Percentiles rank a stretch among this genome's conserved stretches.
These are phyloP conservation scores for Timema podura DNA, from an alignment of 2,888 invertebrate species.

Conservation along the genomic window DNA sequence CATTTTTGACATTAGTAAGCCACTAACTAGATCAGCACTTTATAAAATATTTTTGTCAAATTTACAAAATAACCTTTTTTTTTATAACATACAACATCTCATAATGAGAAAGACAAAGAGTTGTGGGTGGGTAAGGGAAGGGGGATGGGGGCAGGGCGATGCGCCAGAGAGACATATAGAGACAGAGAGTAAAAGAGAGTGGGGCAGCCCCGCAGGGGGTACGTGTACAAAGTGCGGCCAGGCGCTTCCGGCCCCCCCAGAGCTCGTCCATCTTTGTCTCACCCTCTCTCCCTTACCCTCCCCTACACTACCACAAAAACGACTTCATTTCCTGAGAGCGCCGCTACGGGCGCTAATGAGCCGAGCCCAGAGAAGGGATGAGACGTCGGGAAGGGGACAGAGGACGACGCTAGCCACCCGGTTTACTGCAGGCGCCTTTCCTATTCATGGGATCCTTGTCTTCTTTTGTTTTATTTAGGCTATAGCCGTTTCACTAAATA, in stretches of 20 bases:
- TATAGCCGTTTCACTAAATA: no score
- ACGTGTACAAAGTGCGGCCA: no score
- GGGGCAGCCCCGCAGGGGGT: no score
- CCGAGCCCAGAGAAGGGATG: slow-evolving; percentile 6
- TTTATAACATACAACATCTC: no score
- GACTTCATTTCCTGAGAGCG: slow-evolving; percentile 30
- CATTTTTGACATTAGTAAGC: no score
- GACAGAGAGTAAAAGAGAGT: no score
- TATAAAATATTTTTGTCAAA: no score
- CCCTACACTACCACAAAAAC: slow-evolving; percentile 16
- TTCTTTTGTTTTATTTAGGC: no score
- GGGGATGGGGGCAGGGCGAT: background rate
- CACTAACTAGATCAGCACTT: no score
- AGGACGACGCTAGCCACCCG: background rate
- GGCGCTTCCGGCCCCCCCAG: slow-evolving; percentile 20
- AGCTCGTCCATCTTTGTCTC: slow-evolving; percentile 30
- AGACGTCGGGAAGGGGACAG: background rate
- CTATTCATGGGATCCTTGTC: no score
- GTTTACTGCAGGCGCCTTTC: background rate
- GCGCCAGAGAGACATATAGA: no score
- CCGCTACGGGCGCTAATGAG: slow-evolving; percentile 24
- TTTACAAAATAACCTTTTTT: no score
- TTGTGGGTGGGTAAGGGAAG: background rate
- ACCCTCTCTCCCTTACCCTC: slow-evolving; percentile 3
- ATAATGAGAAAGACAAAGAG: background rate